Conservation (phyloP, 2,888 invertebrate species). For the Ophonus ardosiacus region DNA sequence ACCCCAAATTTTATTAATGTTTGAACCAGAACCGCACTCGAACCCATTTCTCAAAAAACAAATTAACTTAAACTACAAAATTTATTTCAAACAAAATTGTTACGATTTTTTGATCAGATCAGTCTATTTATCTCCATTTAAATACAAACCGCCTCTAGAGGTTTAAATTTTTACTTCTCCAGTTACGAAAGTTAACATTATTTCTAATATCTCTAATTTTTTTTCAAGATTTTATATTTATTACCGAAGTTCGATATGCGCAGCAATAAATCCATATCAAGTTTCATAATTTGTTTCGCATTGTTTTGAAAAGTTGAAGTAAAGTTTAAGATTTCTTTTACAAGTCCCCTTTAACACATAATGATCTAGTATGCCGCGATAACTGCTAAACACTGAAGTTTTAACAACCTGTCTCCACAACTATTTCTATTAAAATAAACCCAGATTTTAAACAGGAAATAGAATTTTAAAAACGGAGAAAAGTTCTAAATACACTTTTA, state of each 20-base stretch:
- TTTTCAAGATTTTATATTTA: slow-evolving; percentile 19
- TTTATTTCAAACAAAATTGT: too few relatives aligned
- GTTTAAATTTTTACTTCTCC: too few relatives aligned
- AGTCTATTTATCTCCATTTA: too few relatives aligned
- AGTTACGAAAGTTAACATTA: too few relatives aligned
- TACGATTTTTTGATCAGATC: too few relatives aligned
- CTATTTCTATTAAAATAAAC: slow-evolving; percentile 30
- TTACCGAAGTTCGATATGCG: slow-evolving; percentile 9
- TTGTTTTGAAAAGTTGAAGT: slow-evolving; percentile 17
- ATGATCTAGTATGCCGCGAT: slow-evolving; percentile 4
- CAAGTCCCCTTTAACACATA: slow-evolving; percentile 24
- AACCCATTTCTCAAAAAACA: too few relatives aligned
- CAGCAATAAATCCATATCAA: slow-evolving; percentile 31
- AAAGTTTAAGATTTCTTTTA: slow-evolving; percentile 37
- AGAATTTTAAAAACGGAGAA: neutral
- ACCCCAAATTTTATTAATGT: too few relatives aligned
- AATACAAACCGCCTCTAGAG: too few relatives aligned
- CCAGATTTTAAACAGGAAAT: neutral
- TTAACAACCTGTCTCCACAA: slow-evolving; percentile 16
- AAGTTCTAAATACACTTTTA: slow-evolving; percentile 18
- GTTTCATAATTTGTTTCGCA: slow-evolving; percentile 42
- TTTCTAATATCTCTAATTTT: neutral
- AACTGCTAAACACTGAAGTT: slow-evolving; percentile 21
- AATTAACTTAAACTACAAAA: too few relatives aligned
- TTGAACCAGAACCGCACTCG: too few relatives aligned